Evolutionary conservation across 1,140 invertebrate genomes (phyloP), one percentile per base, ranked within the genome.

Genomic region (Megathymus violae): DNA sequence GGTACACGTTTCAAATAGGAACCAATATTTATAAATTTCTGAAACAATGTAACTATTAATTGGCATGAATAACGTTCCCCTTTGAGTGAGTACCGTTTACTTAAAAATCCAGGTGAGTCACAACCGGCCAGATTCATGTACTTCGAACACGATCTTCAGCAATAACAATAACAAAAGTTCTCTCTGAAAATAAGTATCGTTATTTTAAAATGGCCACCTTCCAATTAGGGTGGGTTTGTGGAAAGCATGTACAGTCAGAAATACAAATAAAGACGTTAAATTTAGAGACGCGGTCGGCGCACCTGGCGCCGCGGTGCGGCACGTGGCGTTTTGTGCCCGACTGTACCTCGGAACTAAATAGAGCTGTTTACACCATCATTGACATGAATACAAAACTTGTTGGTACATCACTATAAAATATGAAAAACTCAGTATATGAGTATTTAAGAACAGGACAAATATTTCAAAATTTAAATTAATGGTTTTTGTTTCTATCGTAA

Each of bases 241-340:
- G 60, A 56, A 64, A 71, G 52, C 67, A 65, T 60, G 81, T 80
- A 83, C 84, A 85, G 77, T 82, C 80, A 52, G 60, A 64, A 76
- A 80, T 74, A 82, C 75, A 85, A 85, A 86, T 82, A 84, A 87
- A 88, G 76, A 83, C 71, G 81, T 84, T 86, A 82, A 86, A 88
- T 83, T 86, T 87, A 87, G 84, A 82, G 71, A 44, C 67, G 71
- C 73, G 82, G 82, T 78, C 48, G 62, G 69, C 59, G 72, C 85
- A 84, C 82, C 82, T 88, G 84, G 80, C 78, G 79, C 72, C 67
- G 54, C 41, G 47, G 63, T 64, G 19, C 68, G 66, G 58, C 75
- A 77, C 76, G 80, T 76, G 75, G 72, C 62, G 59, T 66, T 79
- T 71, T 78, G 79, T 60, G 62, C 62, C 71, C 64, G 72, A 82